Evolutionary conservation across 2,888 invertebrate species (phyloP).

Genomic region (Aphodius granarius): DNA sequence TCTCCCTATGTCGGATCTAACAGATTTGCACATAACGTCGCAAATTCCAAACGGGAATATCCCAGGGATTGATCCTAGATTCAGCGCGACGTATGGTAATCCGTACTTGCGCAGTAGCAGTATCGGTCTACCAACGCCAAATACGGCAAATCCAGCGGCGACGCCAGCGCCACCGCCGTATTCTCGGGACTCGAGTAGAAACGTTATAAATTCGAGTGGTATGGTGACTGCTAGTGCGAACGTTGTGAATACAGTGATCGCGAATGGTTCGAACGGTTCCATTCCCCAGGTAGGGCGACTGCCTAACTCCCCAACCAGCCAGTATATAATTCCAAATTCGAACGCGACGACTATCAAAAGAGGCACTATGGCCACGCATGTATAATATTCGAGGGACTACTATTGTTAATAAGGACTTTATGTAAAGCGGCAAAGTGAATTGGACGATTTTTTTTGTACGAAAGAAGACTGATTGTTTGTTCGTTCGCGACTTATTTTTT

Average conservation of each 20-base stretch:
- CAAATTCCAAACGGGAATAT: conserved; percentile 48
- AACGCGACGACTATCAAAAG: conserved; percentile 63
- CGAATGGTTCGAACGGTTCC: conserved; percentile 55
- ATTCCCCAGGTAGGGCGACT: conserved; percentile 59
- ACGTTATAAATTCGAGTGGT: conserved; percentile 44
- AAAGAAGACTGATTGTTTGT: neutral
- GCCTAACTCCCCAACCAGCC: conserved; percentile 56
- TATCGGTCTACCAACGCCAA: conserved; percentile 63
- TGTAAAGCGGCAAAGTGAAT: neutral
- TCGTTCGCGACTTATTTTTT: neutral
- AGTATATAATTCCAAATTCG: conserved; percentile 61
- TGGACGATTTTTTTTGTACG: conserved; percentile 1
- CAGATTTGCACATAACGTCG: conserved; percentile 46
- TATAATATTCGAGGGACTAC: conserved; percentile 53
- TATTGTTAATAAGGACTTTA: neutral
- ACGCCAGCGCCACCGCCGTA: conserved; percentile 83
- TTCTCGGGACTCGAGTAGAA: conserved; percentile 49
- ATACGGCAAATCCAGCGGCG: conserved; percentile 73
- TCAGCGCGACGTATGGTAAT: conserved; percentile 88
- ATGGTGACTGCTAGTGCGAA: conserved; percentile 50
- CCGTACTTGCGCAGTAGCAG: conserved; percentile 78
- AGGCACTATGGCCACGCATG: conserved; percentile 68
- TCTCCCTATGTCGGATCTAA: conserved; percentile 48
- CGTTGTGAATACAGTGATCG: conserved; percentile 54
- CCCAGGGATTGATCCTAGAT: conserved; percentile 74